Percentiles rank a stretch among this genome's conserved stretches.
Conservation (phyloP, 2,113 vertebrate genomes). For the Rhinolophus sinicus region DNA sequence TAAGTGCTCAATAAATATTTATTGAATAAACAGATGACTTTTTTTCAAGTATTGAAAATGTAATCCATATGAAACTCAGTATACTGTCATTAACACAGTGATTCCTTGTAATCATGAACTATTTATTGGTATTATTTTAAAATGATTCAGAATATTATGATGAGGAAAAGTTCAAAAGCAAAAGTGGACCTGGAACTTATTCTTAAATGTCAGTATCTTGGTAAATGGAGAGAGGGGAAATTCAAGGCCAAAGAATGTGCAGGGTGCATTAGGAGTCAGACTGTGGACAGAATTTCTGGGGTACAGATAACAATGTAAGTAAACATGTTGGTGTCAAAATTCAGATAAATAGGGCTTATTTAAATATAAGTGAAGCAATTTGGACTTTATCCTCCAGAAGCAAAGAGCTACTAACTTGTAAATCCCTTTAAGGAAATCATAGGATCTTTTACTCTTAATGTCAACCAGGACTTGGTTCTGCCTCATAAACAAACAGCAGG, state of each 20-base stretch:
- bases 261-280: background rate
- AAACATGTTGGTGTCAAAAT: background rate
- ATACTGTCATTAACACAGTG: background rate
- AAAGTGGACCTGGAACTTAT: background rate
- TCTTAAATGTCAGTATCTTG: background rate
- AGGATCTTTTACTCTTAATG: background rate
- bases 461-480: background rate
- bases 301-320: background rate
- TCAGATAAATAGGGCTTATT: background rate
- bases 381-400: background rate
- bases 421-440: background rate
- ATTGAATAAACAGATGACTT: background rate
- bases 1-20: background rate
- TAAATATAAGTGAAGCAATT: background rate
- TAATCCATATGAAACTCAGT: background rate
- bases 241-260: background rate
- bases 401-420: background rate
- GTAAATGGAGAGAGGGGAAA: background rate
- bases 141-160: background rate
- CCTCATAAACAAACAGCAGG: background rate
- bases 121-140: background rate
- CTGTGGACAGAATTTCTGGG: background rate
- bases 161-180: background rate
- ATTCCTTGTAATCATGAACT: background rate
- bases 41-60: background rate